A percentile compares a stretch with the other conserved stretches of the same genome.
Evolutionary conservation across 2,797 vertebrate genomes (phyloP).

Genomic region (Argya squamiceps): DNA sequence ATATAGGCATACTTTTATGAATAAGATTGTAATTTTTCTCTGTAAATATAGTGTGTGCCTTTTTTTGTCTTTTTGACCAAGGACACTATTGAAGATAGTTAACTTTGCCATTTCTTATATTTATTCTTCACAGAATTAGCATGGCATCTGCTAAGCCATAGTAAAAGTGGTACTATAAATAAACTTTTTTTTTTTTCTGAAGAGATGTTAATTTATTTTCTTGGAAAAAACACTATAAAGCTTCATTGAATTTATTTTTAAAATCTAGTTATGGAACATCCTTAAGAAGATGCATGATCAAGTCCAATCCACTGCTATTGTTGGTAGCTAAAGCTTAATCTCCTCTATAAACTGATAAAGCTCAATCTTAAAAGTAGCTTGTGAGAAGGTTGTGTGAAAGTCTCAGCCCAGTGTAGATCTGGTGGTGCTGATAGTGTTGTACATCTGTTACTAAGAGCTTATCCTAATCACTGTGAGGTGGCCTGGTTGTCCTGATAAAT

Average conservation of each 20-base stretch:
- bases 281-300: neutral
- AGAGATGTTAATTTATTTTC: neutral
- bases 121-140: neutral
- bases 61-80: neutral
- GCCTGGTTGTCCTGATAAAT: neutral
- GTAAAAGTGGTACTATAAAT: neutral
- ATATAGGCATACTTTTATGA: neutral
- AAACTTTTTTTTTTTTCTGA: neutral
- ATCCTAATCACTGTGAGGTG: neutral
- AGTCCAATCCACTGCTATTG: constrained; percentile 31
- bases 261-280: neutral
- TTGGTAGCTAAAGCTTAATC: constrained; percentile 53
- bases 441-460: neutral
- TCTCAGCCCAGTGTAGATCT: neutral
- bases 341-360: constrained; percentile 38
- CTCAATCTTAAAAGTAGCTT: neutral
- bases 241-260: neutral
- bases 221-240: neutral
- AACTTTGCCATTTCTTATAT: neutral
- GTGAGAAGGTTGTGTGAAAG: constrained; percentile 17
- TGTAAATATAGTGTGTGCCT: neutral
- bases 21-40: neutral
- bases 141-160: neutral
- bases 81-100: neutral
- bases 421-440: neutral